Conservation (phyloP, 2,113 vertebrate genomes). For the Proterorhinus semilunaris region DNA sequence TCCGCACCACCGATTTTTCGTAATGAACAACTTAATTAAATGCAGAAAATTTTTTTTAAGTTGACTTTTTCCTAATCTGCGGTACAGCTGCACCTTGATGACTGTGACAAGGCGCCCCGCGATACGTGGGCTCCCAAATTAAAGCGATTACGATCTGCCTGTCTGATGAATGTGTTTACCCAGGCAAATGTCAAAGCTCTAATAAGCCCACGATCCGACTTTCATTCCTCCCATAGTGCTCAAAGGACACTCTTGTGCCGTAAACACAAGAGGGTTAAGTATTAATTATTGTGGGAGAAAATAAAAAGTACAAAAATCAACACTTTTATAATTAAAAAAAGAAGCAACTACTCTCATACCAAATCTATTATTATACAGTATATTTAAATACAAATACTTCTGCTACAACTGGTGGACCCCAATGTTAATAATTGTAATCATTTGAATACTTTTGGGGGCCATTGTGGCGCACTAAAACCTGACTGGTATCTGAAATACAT, state of each 20-base stretch:
- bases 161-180: constrained; percentile 78
- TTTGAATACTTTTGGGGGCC: no score
- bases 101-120: constrained; percentile 47
- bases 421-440: no score
- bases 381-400: no score
- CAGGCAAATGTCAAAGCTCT: constrained; percentile 69
- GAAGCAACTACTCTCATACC: no score
- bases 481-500: neutral
- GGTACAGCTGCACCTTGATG: constrained; percentile 30
- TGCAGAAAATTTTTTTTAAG: constrained; percentile 14
- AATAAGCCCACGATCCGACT: constrained; percentile 56
- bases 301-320: neutral
- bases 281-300: constrained; percentile 12
- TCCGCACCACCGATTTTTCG: no score
- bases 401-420: no score
- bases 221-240: constrained; percentile 40
- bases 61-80: constrained; percentile 27
- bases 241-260: constrained; percentile 9
- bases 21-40: neutral
- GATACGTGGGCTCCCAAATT: constrained; percentile 60
- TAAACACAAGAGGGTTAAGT: constrained; percentile 12
- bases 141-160: constrained; percentile 77
- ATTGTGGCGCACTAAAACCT: no score
- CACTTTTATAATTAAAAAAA: neutral
- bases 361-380: no score